Evolutionary conservation across 1,140 invertebrate genomes (phyloP), one percentile per base, ranked within the genome.

Genomic region (Panulirus ornatus): DNA sequence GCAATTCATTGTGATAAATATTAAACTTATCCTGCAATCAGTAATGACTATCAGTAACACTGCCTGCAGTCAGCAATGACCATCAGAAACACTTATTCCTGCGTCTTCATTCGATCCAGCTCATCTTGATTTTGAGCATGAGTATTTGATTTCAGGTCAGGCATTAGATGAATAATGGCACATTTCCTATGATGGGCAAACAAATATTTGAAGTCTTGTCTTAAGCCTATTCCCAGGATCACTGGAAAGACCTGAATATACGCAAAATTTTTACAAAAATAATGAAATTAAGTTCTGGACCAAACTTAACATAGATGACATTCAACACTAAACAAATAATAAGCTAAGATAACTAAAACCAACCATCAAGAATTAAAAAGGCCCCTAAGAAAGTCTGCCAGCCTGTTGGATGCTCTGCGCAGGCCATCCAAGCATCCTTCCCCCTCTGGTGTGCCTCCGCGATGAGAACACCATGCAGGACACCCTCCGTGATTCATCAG

Each of bases 311-410:
- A 81, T 14, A 76, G 66, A 63, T 84, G 78, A 89, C 88, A 89
- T 51, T 89, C 88, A 84, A 89, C 79, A 84, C 79, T 89, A 84
- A 89, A 83, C 88, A 83, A 89, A 71, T 89, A 89, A 71, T 89
- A 89, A 58, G 81, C 88, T 89, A 89, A 75, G 42, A 89, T 89
- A 89, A 89, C 66, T 75, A 89, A 89, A 82, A 89, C 79, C 81
- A 89, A 89, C 88, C 88, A 89, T 89, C 88, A 89, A 89, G 88
- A 89, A 81, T 89, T 89, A 89, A 89, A 89, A 89, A 89, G 88
- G 79, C 88, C 88, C 79, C 88, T 89, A n/a, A 89, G 63, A 89
- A 89, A 89, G 70, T 89, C 79, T 42, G 88, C 79, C 88, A 89
- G 88, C 88, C 88, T 89, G 79, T 89, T 89, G 88, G 88, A 89